Evolutionary conservation across 2,797 vertebrate species (phyloP).

Genomic region (Corythornis leucogaster): DNA sequence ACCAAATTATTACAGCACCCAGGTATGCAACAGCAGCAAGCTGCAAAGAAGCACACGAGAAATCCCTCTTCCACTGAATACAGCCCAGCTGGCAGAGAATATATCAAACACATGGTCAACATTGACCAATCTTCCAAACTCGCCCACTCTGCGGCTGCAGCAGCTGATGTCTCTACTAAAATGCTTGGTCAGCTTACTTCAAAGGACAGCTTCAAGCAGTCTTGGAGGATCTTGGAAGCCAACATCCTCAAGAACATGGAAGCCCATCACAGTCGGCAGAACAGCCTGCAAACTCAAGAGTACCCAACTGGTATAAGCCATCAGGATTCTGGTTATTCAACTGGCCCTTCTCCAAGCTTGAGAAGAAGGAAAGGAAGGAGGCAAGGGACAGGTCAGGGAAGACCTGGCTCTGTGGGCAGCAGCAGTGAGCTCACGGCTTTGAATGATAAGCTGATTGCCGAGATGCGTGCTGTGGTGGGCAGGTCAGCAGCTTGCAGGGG

Average conservation of each 20-base stretch:
- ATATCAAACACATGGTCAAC: conserved; percentile 93
- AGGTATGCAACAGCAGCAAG: conserved; percentile 71
- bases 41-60: conserved; percentile 78
- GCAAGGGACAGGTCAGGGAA: conserved; percentile 70
- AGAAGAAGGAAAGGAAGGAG: conserved; percentile 87
- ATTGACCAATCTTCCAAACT: conserved; percentile 82
- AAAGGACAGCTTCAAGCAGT: conserved; percentile 87
- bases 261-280: conserved; percentile 86
- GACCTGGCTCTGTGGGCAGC: conserved; percentile 90
- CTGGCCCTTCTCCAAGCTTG: conserved; percentile 90
- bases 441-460: conserved; percentile 89
- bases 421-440: conserved; percentile 86
- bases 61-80: conserved; percentile 86
- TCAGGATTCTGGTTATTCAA: conserved; percentile 93
- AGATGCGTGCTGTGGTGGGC: conserved; percentile 90
- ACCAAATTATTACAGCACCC: conserved; percentile 83
- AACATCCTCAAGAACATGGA: conserved; percentile 88
- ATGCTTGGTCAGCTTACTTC: conserved; percentile 69
- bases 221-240: conserved; percentile 87
- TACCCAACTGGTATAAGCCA: conserved; percentile 85
- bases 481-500: conserved; percentile 87
- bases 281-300: conserved; percentile 87
- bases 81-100: conserved; percentile 90
- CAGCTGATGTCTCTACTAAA: conserved; percentile 43
- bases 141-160: conserved; percentile 37